Evolutionary conservation across 2,888 invertebrate species (phyloP).

Genomic region (Drosophila fungiperda): DNA sequence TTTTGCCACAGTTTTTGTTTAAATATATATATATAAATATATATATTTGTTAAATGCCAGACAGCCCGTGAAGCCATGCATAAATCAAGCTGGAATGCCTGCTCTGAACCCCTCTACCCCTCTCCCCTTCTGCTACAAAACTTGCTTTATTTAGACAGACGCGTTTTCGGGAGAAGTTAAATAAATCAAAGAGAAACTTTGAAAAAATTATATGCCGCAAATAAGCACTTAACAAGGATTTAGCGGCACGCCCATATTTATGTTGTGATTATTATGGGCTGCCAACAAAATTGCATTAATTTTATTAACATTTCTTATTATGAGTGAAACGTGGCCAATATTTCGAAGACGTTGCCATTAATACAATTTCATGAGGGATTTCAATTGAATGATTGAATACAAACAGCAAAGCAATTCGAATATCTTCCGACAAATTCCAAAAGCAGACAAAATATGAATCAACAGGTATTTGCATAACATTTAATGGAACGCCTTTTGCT

Average conservation of each 20-base stretch:
- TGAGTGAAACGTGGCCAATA: constrained; percentile 19
- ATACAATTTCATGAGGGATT: neutral
- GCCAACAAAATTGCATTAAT: constrained; percentile 42
- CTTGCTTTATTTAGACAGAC: constrained; percentile 50
- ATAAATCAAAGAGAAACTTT: constrained; percentile 51
- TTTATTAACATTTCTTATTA: constrained; percentile 40
- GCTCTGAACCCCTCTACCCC: neutral
- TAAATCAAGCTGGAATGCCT: constrained; percentile 47
- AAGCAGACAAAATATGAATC: constrained; percentile 5
- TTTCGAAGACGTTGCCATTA: constrained; percentile 1
- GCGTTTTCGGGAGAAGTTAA: constrained; percentile 45
- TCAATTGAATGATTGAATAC: constrained; percentile 53
- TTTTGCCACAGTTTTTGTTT: constrained; percentile 48
- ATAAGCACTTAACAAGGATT: constrained; percentile 67
- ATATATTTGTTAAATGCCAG: constrained; percentile 25
- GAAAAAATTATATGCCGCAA: constrained; percentile 40
- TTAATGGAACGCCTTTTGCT: neutral
- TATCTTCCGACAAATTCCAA: constrained; percentile 3
- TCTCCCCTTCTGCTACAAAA: neutral
- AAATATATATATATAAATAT: constrained; percentile 8
- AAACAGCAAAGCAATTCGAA: constrained; percentile 47
- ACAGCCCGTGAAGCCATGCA: constrained; percentile 26
- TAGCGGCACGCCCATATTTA: constrained; percentile 28
- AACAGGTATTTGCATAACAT: constrained; percentile 26
- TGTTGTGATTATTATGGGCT: constrained; percentile 24